Evolutionary conservation across 1,140 invertebrate species (phyloP).

Genomic region (Orchesella cincta): DNA sequence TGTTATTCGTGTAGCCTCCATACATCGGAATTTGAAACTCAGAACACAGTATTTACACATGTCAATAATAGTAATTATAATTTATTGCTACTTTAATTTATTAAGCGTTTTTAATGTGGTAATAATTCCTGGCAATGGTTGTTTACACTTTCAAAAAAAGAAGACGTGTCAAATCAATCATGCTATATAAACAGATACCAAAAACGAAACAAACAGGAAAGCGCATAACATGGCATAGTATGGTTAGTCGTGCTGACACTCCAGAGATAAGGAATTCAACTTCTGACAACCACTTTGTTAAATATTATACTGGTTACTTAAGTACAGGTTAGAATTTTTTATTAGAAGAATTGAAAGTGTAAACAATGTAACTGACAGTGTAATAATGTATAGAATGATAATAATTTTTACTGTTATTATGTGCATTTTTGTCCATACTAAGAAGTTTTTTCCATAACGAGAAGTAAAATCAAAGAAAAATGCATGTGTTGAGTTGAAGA

Average conservation of each 20-base stretch:
- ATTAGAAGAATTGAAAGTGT: not conserved
- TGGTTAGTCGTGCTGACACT: not conserved
- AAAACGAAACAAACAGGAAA: not conserved
- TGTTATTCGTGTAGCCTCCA: not conserved
- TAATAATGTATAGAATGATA: constrained; percentile 12
- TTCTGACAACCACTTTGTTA: too few relatives aligned
- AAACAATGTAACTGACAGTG: constrained; percentile 28
- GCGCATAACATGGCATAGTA: not conserved
- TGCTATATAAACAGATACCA: too few relatives aligned
- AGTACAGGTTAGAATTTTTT: constrained; percentile 12
- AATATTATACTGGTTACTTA: too few relatives aligned
- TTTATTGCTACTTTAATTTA: constrained; percentile 20
- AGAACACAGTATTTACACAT: constrained; percentile 30
- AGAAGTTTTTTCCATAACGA: constrained; percentile 4
- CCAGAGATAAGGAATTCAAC: not conserved
- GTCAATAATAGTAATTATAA: constrained; percentile 17
- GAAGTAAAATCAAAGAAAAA: not conserved
- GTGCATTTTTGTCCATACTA: constrained; percentile 9
- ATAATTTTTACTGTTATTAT: constrained; percentile 27
- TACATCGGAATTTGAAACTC: constrained; percentile 12
- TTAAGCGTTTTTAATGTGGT: not conserved
- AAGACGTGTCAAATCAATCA: too few relatives aligned
- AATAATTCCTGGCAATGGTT: constrained; percentile 9
- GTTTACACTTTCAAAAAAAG: too few relatives aligned
- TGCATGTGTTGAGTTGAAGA: too few relatives aligned